Conservation (phyloP, 2,113 vertebrate genomes). For the Shinisaurus crocodilurus region DNA sequence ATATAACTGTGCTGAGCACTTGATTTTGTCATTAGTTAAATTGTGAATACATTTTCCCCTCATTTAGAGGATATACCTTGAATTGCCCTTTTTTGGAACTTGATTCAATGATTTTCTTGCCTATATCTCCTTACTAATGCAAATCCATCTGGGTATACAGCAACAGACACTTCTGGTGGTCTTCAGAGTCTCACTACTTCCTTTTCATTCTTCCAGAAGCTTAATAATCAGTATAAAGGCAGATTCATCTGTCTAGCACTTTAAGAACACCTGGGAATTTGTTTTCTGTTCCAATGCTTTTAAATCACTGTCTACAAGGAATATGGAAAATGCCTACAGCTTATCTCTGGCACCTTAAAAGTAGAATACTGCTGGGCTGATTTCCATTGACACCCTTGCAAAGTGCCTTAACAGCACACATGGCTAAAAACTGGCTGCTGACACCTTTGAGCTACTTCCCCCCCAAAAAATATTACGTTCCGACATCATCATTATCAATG, state of each 20-base stretch:
- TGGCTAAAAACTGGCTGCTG: background rate
- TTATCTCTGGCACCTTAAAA: background rate
- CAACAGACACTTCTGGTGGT: background rate
- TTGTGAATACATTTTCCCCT: background rate
- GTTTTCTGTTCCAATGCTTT: background rate
- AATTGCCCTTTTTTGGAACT: background rate
- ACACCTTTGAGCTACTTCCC: background rate
- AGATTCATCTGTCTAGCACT: constrained; percentile 44
- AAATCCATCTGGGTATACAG: background rate
- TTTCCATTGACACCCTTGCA: background rate
- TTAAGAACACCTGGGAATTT: constrained; percentile 30
- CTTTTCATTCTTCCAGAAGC: constrained; percentile 20
- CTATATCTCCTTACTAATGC: constrained; percentile 1
- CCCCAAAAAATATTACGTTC: background rate
- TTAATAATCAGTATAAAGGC: constrained; percentile 23
- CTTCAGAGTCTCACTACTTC: background rate
- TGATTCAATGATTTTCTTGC: background rate
- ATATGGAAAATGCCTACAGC: background rate
- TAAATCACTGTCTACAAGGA: rapidly evolving
- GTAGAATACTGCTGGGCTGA: background rate
- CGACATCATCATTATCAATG: background rate
- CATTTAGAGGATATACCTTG: background rate
- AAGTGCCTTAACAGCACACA: rapidly evolving
- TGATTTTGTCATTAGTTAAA: background rate
- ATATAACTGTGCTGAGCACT: background rate